Conservation (phyloP, 23 tunicate species). For the Halocynthia aurantium region DNA sequence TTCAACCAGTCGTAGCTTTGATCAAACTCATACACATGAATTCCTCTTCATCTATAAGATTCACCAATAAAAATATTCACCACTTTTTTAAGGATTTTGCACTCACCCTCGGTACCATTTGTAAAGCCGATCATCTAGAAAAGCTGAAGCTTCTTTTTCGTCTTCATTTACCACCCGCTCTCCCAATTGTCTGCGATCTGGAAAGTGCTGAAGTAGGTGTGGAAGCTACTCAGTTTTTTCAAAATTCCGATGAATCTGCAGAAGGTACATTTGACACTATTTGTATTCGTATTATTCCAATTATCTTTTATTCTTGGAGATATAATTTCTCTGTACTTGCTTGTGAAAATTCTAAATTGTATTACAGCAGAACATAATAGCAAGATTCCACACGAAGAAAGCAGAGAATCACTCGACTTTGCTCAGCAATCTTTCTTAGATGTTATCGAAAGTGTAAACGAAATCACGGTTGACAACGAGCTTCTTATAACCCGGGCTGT, state of each 20-base stretch:
- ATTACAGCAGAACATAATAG: too few species aligned
- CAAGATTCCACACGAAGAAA: background rate
- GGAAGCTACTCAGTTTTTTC: conserved; percentile 60
- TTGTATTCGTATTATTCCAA: background rate
- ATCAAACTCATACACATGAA: too few species aligned
- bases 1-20: background rate
- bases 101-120: conserved; percentile 56
- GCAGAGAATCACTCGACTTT: background rate
- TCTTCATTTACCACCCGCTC: conserved; percentile 69
- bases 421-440: conserved; percentile 5
- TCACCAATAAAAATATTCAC: background rate
- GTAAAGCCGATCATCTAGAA: conserved; percentile 63
- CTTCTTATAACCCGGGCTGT: conserved; percentile 31
- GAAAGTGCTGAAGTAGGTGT: conserved; percentile 54
- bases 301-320: background rate
- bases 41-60: background rate
- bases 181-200: conserved; percentile 19
- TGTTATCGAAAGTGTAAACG: conserved; percentile 10
- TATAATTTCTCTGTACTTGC: too few species aligned
- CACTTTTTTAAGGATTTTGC: conserved; percentile 61
- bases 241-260: background rate
- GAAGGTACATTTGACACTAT: background rate
- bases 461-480: conserved; percentile 46
- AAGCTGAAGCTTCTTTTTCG: conserved; percentile 60
- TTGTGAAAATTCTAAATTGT: too few species aligned